A percentile compares a stretch with the other conserved stretches of the same genome.
phyloP scores from a whole-genome alignment of 2,888 invertebrate species.

The Catocala sponsa region DNA sequence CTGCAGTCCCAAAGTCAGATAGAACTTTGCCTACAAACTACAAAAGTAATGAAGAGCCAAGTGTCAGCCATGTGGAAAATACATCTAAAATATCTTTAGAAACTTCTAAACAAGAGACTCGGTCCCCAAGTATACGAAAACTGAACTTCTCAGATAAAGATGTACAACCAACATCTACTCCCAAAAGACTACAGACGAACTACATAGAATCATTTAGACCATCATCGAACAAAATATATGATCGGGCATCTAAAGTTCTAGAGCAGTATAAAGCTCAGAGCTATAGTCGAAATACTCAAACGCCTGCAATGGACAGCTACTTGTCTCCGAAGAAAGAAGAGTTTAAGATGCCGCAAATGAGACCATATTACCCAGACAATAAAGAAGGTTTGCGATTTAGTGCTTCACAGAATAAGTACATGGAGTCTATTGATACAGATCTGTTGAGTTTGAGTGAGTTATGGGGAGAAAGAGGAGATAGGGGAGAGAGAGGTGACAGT shows the following conservation, averaged over 20 bases:
- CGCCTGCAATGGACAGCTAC: conserved; percentile 63
- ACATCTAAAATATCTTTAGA: conserved; percentile 40
- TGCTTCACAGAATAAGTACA: conserved; percentile 63
- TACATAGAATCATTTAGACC: conserved; percentile 72
- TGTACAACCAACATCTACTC: conserved; percentile 80
- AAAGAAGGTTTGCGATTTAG: conserved; percentile 61
- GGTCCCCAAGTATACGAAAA: conserved; percentile 71
- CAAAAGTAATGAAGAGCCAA: conserved; percentile 45
- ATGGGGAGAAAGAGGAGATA: conserved; percentile 87
- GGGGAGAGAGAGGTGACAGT: conserved; percentile 71
- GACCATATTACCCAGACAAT: conserved; percentile 67
- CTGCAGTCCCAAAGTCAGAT: conserved; percentile 54
- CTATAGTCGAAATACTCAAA: conserved; percentile 61
- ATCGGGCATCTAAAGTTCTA: conserved; percentile 77
- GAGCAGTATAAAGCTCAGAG: conserved; percentile 79
- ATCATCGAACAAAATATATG: conserved; percentile 80
- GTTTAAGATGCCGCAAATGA: conserved; percentile 80
- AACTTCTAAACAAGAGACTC: conserved; percentile 42
- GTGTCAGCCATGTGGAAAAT: conserved; percentile 47
- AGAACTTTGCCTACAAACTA: conserved; percentile 45
- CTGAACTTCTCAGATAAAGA: conserved; percentile 79
- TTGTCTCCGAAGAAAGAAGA: conserved; percentile 69
- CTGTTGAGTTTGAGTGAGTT: conserved; percentile 89
- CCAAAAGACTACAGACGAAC: conserved; percentile 64
- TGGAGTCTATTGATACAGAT: conserved; percentile 80